Base-by-base conservation (phyloP, 2,888 invertebrate genomes). In the Thysanoteuthis rhombus region DNA sequence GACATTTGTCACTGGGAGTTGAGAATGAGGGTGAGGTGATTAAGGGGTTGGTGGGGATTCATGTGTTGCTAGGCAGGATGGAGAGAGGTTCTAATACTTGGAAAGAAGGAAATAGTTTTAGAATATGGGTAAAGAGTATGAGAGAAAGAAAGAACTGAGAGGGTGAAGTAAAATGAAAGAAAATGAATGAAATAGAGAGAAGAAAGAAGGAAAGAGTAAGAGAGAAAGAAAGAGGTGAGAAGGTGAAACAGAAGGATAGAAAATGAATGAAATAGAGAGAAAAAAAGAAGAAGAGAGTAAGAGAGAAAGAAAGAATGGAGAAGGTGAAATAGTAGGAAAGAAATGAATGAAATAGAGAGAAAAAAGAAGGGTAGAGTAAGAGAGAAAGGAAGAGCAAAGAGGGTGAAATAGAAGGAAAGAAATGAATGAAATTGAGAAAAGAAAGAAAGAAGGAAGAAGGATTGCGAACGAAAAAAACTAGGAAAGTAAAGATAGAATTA, bases 1-100 rank as follows among this genome's bases (percentile, higher is more conserved):
- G 75, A 75, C 75, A 75, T 75, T 75, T 75, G 75, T 75, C 75
- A 75, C 75, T 75, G 75, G 75, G 75, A 75, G 19, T 16, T 75
- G 75, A 75, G 75, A 75, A 75, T n/a, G 75, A 75, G 75, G n/a
- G 8, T 0, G 75, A 12, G 16, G 75, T n/a, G 75, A n/a, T 75
- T n/a, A 16, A n/a, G 75, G 75, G 32, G 6, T 4, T n/a, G 75
- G n/a, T 0, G 4, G 52, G 75, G 75, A 36, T 75, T 75, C 75
- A 75, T 75, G 75, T 75, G 75, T 75, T 75, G 75, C 75, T 75
- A 75, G 75, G 75, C 75, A 75, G 75, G n/a, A 75, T n/a, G n/a
- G 75, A 75, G n/a, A n/a, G 36, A 75, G 75, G 58, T 28, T 58
- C 5, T 25, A 58, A 25, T 25, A n/a, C n/a, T n/a, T n/a, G n/a